Evolutionary conservation across 2,113 vertebrate species (phyloP), one percentile per base, ranked within the genome.

Genomic region (Thinocorus orbignyianus): DNA sequence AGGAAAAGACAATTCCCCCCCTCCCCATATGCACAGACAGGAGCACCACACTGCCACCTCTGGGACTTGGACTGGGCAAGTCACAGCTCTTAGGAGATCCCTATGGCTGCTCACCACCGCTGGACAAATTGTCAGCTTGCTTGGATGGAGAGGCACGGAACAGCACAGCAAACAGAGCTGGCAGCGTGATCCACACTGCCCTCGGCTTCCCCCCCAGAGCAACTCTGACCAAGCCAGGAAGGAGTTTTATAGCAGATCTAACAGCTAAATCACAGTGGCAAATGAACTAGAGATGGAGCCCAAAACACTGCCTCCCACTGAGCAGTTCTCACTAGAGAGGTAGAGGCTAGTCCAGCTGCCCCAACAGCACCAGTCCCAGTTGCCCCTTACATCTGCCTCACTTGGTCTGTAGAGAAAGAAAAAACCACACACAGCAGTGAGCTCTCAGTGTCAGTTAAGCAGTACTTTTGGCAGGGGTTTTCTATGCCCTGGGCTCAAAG

Each of bases 161-260:
- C 23, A 79, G 64, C 39, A 58, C 13, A 80, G 55, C n/a, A 68
- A 33, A 33, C 5, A 57, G 33, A 89, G 33, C n/a, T 41, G 41
- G 25, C 11, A 83, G n/a, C 31, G 16, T 1, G 6, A n/a, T 19
- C 68, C 30, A 22, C 6, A 1, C 49, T 0, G 1, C 9, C 62
- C 51, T 31, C 19, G 10, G 31, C 51, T 76, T 69, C 25, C 6
- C 28, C 23, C 12, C 46, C 16, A 42, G 58, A 46, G 44, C 18
- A 33, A 61, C 44, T 39, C 74, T 69, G 48, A 87, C 24, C 31
- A n/a, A 66, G 48, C 37, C 39, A 76, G 61, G 37, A 41, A 49
- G 25, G 35, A 65, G 66, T 16, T 30, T 13, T 61, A 33, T 68
- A 80, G 62, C 8, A 39, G n/a, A 46, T 17, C 19, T 37, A 78